These are phyloP conservation scores for Iphiclides podalirius DNA, from an alignment of 2,888 invertebrate genomes.

Conservation along the genomic window DNA sequence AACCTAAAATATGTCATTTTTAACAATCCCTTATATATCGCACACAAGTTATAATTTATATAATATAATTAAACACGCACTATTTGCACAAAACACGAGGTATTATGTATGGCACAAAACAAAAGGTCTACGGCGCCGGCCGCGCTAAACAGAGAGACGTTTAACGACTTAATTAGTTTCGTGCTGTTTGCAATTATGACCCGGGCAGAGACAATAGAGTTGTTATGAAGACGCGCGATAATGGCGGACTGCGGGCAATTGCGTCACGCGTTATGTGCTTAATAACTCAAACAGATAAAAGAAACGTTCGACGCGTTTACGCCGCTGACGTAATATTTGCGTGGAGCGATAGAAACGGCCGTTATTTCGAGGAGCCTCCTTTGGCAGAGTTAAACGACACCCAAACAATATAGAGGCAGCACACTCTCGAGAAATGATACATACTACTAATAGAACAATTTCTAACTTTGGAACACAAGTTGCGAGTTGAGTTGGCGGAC, in stretches of 20 bases:
- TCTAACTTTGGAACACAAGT: background rate
- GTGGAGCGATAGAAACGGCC: background rate
- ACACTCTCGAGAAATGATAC: no score
- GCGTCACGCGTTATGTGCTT: conserved; percentile 7
- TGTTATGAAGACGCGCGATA: no score
- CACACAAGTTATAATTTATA: background rate
- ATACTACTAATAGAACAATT: background rate
- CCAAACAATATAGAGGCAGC: background rate
- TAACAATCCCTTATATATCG: conserved; percentile 1
- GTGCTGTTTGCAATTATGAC: conserved; percentile 6
- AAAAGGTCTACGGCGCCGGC: background rate
- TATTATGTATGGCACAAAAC: conserved; percentile 4
- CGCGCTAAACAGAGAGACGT: background rate
- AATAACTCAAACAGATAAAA: background rate
- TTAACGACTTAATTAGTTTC: background rate
- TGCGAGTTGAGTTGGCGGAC: background rate
- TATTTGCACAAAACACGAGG: background rate
- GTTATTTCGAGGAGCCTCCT: background rate
- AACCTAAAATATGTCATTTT: conserved; percentile 3
- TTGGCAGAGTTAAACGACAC: background rate
- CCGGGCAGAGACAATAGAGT: conserved; percentile 5
- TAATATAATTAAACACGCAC: background rate
- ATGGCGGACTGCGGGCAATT: no score
- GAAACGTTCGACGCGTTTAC: background rate
- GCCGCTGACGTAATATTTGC: background rate